Percentiles rank a stretch among this genome's conserved stretches.
Conservation (phyloP, 2,113 vertebrate species). For the Python bivittatus region DNA sequence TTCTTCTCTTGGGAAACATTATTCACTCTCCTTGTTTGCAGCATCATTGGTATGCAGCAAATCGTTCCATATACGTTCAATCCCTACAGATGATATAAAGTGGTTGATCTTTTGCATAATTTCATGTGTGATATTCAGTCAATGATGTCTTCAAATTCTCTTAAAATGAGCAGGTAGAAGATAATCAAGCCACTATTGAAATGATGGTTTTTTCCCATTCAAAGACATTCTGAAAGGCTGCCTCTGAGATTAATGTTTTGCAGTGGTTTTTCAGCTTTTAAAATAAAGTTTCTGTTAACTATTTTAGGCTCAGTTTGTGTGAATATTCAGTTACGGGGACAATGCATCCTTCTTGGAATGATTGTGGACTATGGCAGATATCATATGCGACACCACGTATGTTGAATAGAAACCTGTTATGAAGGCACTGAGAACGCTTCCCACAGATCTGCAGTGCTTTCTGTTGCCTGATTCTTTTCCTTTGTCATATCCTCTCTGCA, state of each 20-base stretch:
- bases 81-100: slow-evolving; percentile 41
- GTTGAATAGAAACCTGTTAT: not conserved
- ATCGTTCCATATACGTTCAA: slow-evolving; percentile 17
- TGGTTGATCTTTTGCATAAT: slow-evolving; percentile 41
- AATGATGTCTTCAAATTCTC: slow-evolving; percentile 26
- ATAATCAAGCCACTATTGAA: slow-evolving; percentile 31
- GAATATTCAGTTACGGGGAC: not conserved
- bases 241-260: slow-evolving; percentile 1
- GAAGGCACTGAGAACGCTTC: not conserved
- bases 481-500: not conserved
- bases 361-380: not conserved
- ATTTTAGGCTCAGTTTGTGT: not conserved
- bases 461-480: not conserved
- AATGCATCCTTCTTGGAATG: not conserved
- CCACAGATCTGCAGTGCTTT: not conserved
- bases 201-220: slow-evolving; percentile 26
- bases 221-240: slow-evolving; percentile 11
- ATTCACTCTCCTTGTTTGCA: slow-evolving; percentile 27
- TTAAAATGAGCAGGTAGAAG: slow-evolving; percentile 27
- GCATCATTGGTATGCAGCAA: slow-evolving; percentile 37
- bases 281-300: slow-evolving; percentile 1
- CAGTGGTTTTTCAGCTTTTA: not conserved
- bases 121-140: slow-evolving; percentile 17
- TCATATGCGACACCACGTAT: not conserved
- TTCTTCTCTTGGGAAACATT: slow-evolving; percentile 27